A percentile compares a stretch with the other conserved stretches of the same genome.
Evolutionary conservation across 2,797 vertebrate species (phyloP).

Genomic region (Enteromius paludinosus): DNA sequence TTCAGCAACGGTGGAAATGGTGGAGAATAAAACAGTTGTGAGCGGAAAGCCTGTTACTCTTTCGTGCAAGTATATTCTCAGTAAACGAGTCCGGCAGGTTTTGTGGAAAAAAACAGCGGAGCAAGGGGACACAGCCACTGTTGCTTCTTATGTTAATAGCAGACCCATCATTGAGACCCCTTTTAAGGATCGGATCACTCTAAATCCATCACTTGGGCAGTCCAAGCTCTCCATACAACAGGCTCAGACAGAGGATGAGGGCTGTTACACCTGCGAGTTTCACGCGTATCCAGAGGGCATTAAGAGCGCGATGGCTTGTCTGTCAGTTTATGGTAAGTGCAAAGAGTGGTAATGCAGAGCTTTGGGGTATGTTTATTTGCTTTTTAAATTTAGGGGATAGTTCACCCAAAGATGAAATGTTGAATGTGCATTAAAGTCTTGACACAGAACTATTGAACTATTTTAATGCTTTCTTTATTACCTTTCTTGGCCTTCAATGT

Average conservation of each 20-base stretch:
- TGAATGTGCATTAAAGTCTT: neutral
- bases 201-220: constrained; percentile 70
- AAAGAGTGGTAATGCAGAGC: neutral
- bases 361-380: neutral
- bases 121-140: constrained; percentile 69
- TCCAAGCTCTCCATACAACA: constrained; percentile 68
- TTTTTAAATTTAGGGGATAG: neutral
- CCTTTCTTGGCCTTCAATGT: too few species aligned
- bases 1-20: constrained; percentile 69
- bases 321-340: constrained; percentile 68
- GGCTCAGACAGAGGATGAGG: constrained; percentile 76
- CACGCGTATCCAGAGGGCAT: constrained; percentile 76
- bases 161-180: constrained; percentile 39
- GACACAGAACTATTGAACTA: too few species aligned
- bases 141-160: constrained; percentile 67
- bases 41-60: constrained; percentile 66
- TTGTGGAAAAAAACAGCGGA: constrained; percentile 78
- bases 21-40: constrained; percentile 72
- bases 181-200: constrained; percentile 60
- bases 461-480: too few species aligned
- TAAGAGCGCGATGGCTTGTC: constrained; percentile 68
- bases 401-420: neutral
- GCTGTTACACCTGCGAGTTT: constrained; percentile 82
- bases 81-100: constrained; percentile 71
- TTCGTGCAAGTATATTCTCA: constrained; percentile 73